A percentile compares a stretch with the other conserved stretches of the same genome.
Evolutionary conservation across 2,113 vertebrate species (phyloP).

Genomic region (Sardina pilchardus): DNA sequence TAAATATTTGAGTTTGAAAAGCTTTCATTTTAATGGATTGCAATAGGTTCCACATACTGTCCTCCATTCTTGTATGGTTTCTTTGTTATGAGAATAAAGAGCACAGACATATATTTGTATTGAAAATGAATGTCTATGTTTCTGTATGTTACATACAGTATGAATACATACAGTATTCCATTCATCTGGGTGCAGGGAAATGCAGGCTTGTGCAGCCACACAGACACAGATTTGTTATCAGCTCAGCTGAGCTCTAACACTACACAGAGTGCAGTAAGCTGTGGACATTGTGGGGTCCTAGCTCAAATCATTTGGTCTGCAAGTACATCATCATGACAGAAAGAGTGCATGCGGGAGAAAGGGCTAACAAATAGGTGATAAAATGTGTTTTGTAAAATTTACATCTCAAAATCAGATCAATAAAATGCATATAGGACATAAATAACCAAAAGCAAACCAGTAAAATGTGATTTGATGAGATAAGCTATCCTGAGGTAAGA

Average conservation of each 20-base stretch:
- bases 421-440: not conserved
- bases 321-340: not conserved
- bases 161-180: no score
- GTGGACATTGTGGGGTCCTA: not conserved
- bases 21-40: no score
- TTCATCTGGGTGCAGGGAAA: not conserved
- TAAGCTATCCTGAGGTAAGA: not conserved
- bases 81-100: not conserved
- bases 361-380: not conserved
- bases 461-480: not conserved
- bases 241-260: not conserved
- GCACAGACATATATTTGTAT: not conserved
- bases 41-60: no score
- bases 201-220: not conserved
- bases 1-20: no score
- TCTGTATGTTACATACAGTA: no score
- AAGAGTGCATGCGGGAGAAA: not conserved
- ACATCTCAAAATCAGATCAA: not conserved
- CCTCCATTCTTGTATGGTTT: no score
- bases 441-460: not conserved
- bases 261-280: not conserved
- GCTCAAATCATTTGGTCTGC: no score
- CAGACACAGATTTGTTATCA: not conserved
- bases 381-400: not conserved
- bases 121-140: no score